phyloP scores from a whole-genome alignment of 2,797 vertebrate species.

The Benthosema pterotum region DNA sequence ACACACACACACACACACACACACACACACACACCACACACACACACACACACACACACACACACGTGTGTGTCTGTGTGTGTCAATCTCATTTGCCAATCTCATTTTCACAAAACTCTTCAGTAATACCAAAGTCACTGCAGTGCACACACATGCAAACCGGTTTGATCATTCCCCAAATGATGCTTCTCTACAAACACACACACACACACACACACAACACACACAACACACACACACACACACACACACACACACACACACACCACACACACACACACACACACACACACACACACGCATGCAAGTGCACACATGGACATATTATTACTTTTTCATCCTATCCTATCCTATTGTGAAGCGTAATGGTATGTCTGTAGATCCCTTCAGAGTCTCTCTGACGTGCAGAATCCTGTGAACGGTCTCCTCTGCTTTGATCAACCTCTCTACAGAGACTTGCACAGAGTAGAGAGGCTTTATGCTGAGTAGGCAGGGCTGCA shows the following conservation, averaged over 20 bases:
- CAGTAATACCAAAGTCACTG: too few relatives aligned
- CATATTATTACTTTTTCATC: conserved; percentile 8
- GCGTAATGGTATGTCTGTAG: conserved; percentile 55
- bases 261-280: neutral
- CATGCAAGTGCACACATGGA: neutral
- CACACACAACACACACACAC: too few relatives aligned
- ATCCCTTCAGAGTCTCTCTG: conserved; percentile 53
- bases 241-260: neutral
- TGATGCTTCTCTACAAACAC: too few relatives aligned
- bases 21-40: too few relatives aligned
- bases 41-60: too few relatives aligned
- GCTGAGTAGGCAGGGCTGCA: conserved; percentile 59
- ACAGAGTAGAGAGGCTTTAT: conserved; percentile 53
- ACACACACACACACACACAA: neutral
- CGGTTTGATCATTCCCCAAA: too few relatives aligned
- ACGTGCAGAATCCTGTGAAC: conserved; percentile 54
- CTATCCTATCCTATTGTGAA: conserved; percentile 34
- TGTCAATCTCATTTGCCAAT: too few relatives aligned
- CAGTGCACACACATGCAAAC: too few relatives aligned
- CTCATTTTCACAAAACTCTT: too few relatives aligned
- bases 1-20: neutral
- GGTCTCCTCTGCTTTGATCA: conserved; percentile 54
- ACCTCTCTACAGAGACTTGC: conserved; percentile 49
- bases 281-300: conserved; percentile 2
- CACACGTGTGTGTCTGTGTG: too few relatives aligned